Conservation (phyloP, 1,140 invertebrate genomes). For the Drosophila carrolli region DNA sequence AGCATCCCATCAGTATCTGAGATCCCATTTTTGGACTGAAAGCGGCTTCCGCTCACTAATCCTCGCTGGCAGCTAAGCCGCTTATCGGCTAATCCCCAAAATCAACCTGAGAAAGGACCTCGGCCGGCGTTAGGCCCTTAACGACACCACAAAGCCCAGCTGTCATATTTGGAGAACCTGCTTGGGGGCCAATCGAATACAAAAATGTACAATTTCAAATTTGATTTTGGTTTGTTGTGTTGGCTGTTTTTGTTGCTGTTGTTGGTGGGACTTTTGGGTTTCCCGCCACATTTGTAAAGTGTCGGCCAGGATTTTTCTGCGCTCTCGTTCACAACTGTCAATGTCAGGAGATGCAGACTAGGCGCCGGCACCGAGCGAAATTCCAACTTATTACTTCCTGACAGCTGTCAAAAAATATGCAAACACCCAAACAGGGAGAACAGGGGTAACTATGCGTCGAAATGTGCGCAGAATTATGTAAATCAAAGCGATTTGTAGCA, state of each 20-base stretch:
- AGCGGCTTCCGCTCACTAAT: conserved; percentile 35
- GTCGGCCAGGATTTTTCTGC: conserved; percentile 54
- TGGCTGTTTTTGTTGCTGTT: not conserved
- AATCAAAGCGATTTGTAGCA: conserved; percentile 81
- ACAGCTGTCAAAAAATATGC: conserved; percentile 84
- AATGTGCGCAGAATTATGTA: conserved; percentile 81
- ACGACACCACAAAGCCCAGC: conserved; percentile 66
- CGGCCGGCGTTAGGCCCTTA: conserved; percentile 47
- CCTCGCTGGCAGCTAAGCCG: conserved; percentile 59
- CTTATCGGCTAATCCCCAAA: conserved; percentile 66
- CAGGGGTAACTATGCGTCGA: conserved; percentile 72
- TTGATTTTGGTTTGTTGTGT: conserved; percentile 11
- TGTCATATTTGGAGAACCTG: conserved; percentile 58
- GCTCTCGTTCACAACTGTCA: conserved; percentile 63
- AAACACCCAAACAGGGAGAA: conserved; percentile 58
- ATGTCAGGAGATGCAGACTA: conserved; percentile 64
- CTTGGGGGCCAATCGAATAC: conserved; percentile 30
- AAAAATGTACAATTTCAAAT: conserved; percentile 45
- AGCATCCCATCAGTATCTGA: conserved; percentile 28
- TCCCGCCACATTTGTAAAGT: conserved; percentile 62
- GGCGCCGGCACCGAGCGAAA: conserved; percentile 56
- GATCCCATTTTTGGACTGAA: conserved; percentile 10
- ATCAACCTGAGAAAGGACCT: conserved; percentile 53
- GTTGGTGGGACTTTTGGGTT: not conserved
- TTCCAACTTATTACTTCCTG: conserved; percentile 83